Base-by-base conservation (phyloP, 2,113 vertebrate species). In the Notechis scutatus region DNA sequence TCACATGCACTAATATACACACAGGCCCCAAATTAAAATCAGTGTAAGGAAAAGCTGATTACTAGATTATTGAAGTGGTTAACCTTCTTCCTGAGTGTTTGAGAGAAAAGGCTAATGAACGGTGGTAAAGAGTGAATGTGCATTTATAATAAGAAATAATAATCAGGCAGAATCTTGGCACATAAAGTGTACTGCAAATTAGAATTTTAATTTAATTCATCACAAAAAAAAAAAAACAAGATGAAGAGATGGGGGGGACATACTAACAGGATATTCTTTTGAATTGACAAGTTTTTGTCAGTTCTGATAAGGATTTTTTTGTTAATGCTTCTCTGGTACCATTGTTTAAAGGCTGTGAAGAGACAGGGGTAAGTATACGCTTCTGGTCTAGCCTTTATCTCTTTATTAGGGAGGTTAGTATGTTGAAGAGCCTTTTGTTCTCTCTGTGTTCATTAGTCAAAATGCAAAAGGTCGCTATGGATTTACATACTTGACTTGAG, bases 181-280 rank as follows among this genome's bases (percentile, higher is more conserved):
- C 54, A 92, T 56, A 59, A 94, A 93, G 39, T 90, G 91, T 6
- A 3, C 94, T 95, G 57, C 89, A 93, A 91, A 96, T 90, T 92
- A 94, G 96, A 95, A 93, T 96, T 96, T 97, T 96, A 96, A 96
- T 96, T 96, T 95, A 34, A 47, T 95, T 97, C 94, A 96, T 96
- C 95, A 95, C 39, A 54, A 95, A 94, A 92, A 69, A 52, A 95
- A 94, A 92, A 69, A 69, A 69, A 2, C 64, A 97, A 89, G 94
- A 96, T 96, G 14, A 94, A 52, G 39, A 94, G 88, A 96, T 94
- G 93, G 87, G 90, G 95, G 87, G 85, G 92, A 29, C 90, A 61
- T 94, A 88, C 61, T 94, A 87, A 74, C 86, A 92, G 94, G 92
- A n/a, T 96, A 7, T 94, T 96, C 97, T 59, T 90, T 97, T 52